Conservation (phyloP, 2,113 vertebrate genomes). For the Amazona guildingii region DNA sequence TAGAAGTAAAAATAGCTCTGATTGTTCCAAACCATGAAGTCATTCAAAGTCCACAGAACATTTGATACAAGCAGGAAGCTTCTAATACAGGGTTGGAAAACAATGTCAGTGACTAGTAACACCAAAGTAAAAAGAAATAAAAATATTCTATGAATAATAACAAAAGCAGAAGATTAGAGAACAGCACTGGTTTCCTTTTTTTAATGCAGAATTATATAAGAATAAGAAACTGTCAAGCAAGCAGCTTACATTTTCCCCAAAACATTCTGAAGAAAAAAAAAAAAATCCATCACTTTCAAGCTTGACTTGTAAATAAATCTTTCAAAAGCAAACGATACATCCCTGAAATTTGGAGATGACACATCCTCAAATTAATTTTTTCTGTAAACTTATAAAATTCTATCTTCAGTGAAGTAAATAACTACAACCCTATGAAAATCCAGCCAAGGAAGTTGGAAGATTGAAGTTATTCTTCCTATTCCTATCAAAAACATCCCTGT, state of each 20-base stretch:
- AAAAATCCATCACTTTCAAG: neutral
- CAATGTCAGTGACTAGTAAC: neutral
- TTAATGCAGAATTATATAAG: neutral
- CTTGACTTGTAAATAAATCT: neutral
- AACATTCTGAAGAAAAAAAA: neutral
- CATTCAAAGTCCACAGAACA: neutral
- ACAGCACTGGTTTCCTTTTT: neutral
- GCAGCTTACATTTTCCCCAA: neutral
- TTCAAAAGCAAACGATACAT: neutral
- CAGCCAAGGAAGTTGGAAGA: neutral
- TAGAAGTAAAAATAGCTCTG: neutral
- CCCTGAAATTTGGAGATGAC: neutral
- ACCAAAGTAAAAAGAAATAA: neutral
- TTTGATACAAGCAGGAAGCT: neutral
- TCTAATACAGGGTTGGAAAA: neutral
- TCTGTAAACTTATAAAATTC: neutral
- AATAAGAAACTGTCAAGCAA: neutral
- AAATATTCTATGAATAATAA: neutral
- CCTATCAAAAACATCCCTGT: neutral
- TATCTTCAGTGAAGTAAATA: neutral
- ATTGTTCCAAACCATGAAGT: neutral
- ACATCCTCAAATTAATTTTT: neutral
- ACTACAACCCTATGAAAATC: neutral
- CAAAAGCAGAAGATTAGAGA: neutral
- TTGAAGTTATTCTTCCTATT: neutral